Base-by-base conservation (phyloP, 2,113 vertebrate genomes). In the Nothobranchius kuhntae region DNA sequence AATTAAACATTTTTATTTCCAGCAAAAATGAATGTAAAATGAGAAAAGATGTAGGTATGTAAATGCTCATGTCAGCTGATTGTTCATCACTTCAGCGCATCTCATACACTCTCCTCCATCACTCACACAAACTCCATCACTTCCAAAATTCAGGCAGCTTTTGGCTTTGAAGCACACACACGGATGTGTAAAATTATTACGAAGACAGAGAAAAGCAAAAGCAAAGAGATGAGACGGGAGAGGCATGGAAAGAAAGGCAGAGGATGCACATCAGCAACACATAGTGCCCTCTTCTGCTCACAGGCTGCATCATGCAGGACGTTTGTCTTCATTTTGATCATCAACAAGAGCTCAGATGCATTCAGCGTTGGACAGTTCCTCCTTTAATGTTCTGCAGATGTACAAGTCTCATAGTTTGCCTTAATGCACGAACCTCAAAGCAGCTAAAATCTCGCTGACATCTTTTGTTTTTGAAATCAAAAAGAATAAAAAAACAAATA, bases 211-310 rank as follows among this genome's bases (percentile, higher is more conserved):
- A 51, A 52, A 65, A 14, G 42, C 52, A 70, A 12, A 80, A 71
- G 71, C 52, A 75, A 61, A 72, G 61, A 52, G 55, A 78, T 60
- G 35, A 53, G 30, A 30, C 30, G 4, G 30, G 30, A 30, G 38
- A 40, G 38, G 53, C 74, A 44, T 4, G 53, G 68, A 61, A 66
- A 63, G 65, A 53, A 56, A 63, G 53, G 40, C 45, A 61, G 70
- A 77, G 24, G 65, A 71, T 40, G 57, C 21, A 58, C 81, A 72
- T 58, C 81, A 84, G 87, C 78, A 54, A 92, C 78, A 86, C 86
- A 91, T 73, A 93, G 92, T 91, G 92, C 93, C 93, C 93, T 92
- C 93, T 93, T 90, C 93, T 93, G 93, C 88, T 90, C 65, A 21
- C 55, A 68, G 50, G 57, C 74, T 90, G 90, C 65, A 90, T 70